Evolutionary conservation across 2,113 vertebrate genomes (phyloP), one percentile per base, ranked within the genome.

Genomic region (Ageneiosus marmoratus): DNA sequence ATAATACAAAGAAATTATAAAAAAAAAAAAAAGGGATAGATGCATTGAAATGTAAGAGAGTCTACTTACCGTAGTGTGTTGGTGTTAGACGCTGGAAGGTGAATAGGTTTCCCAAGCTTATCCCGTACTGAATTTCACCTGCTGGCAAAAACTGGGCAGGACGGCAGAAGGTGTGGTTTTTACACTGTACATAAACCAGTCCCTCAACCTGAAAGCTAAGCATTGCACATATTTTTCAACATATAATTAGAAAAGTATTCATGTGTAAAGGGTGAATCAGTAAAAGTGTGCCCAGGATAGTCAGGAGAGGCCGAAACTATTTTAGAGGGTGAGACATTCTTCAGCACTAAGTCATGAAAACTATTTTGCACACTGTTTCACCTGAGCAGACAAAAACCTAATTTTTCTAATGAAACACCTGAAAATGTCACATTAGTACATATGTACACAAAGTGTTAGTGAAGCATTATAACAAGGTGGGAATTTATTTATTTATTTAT

Each of bases 141-240:
- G 88, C 89, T 88, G 92, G 93, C 94, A 95, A 92, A 94, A 91
- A 93, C 94, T 84, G 87, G 88, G 91, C 92, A 91, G 94, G 93
- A 89, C 93, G 92, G 92, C 93, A 93, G 84, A 90, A 91, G 97
- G 97, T 93, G 97, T 95, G 94, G 94, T 94, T 89, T n/a, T 92
- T 86, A 76, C 77, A 89, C 86, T 82, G 92, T 93, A 94, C 93
- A 92, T 91, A 76, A 69, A 56, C 75, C 86, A 87, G 86, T 80
- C 87, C 79, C 58, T 81, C 44, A 87, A 88, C 87, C 83, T 70
- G 81, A 90, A 89, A 44, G 79, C 74, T 79, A 32, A 83, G 69
- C 65, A 27, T 37, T 69, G 8, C 44, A 5, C 12, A 2, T 46
- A 24, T 16, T 11, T n/a, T 0, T 75, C 65, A 58, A 65, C 16